Percentiles rank a stretch among this genome's conserved stretches.
phyloP scores from a whole-genome alignment of 2,888 invertebrate genomes.

The Willowsia nigromaculata region DNA sequence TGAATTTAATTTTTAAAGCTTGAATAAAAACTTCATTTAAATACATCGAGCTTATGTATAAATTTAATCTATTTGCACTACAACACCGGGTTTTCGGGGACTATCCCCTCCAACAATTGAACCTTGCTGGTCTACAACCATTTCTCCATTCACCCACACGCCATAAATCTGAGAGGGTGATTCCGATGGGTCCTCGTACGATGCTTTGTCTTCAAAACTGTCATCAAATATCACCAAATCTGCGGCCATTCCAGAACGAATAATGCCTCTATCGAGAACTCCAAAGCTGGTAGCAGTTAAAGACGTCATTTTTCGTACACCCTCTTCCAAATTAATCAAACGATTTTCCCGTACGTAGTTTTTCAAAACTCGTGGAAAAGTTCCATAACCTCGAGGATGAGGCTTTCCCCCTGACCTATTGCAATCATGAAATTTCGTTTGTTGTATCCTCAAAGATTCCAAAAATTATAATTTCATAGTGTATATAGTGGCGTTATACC shows the following conservation, averaged over 20 bases:
- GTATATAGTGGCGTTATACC: too few species aligned
- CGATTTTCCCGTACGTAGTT: slow-evolving; percentile 68
- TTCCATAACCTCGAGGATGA: slow-evolving; percentile 76
- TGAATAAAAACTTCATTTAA: too few species aligned
- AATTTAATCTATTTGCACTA: slow-evolving; percentile 11
- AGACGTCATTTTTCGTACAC: slow-evolving; percentile 74
- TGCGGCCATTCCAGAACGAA: slow-evolving; percentile 70
- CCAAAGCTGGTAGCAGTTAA: slow-evolving; percentile 73
- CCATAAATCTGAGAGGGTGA: slow-evolving; percentile 70
- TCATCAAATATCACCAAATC: slow-evolving; percentile 75
- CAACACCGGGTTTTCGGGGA: slow-evolving; percentile 53
- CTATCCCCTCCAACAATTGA: slow-evolving; percentile 43
- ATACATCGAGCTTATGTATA: too few species aligned
- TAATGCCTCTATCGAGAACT: slow-evolving; percentile 70
- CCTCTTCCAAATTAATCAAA: slow-evolving; percentile 75
- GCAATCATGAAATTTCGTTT: too few species aligned
- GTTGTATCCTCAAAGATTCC: too few species aligned
- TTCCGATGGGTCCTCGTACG: slow-evolving; percentile 74
- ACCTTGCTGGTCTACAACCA: slow-evolving; percentile 73
- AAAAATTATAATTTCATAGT: too few species aligned
- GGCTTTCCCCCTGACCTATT: slow-evolving; percentile 75
- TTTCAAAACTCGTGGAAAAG: slow-evolving; percentile 76
- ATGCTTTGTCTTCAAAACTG: slow-evolving; percentile 72
- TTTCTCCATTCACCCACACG: slow-evolving; percentile 76
- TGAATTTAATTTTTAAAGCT: too few species aligned